Base-by-base conservation (phyloP, 2,797 vertebrate species). In the Bradypus variegatus region DNA sequence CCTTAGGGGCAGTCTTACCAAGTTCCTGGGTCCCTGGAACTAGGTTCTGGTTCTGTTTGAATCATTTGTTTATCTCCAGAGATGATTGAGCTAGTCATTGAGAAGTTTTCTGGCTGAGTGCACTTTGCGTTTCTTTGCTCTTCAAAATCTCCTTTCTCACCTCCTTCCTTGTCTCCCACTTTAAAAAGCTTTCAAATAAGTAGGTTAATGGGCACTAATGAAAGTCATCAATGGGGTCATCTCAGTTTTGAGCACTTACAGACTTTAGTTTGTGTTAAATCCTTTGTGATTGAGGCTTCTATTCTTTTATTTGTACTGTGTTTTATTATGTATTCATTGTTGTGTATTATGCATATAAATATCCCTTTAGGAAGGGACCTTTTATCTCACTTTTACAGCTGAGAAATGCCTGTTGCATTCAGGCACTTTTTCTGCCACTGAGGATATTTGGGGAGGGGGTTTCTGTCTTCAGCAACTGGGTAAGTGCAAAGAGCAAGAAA, bases 391-490 rank as follows among this genome's bases (percentile, higher is more conserved):
- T n/a, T n/a, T 73, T 15, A 48, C 70, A 50, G n/a, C 77, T 89
- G 76, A 89, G 65, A 93, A 86, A 92, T 65, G 72, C 5, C 33
- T 67, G 2, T 62, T 94, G 72, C n/a, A 50, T 90, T 87, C 62
- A 76, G 55, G 11, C 29, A 82, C 77, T 10, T 77, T 89, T 69
- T 23, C 82, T 83, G 25, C 41, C 5, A 77, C 62, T 70, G 10
- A 23, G 16, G 7, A 80, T 83, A 45, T 23, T 50, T 50, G 27
- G 27, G 31, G 29, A 13, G 27, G 50, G 36, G 10, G 4, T n/a
- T 91, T 93, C 78, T 86, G 72, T 72, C 60, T 80, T 91, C 6
- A n/a, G 79, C 81, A 95, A 78, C n/a, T 58, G 55, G 79, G 15
- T 36, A 21, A 33, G 48, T 33, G 12, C 60, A 73, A 70, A 90